A percentile compares a stretch with the other conserved stretches of the same genome.
Evolutionary conservation across 2,797 vertebrate genomes (phyloP).

Genomic region (Petrocephalus sullivani): DNA sequence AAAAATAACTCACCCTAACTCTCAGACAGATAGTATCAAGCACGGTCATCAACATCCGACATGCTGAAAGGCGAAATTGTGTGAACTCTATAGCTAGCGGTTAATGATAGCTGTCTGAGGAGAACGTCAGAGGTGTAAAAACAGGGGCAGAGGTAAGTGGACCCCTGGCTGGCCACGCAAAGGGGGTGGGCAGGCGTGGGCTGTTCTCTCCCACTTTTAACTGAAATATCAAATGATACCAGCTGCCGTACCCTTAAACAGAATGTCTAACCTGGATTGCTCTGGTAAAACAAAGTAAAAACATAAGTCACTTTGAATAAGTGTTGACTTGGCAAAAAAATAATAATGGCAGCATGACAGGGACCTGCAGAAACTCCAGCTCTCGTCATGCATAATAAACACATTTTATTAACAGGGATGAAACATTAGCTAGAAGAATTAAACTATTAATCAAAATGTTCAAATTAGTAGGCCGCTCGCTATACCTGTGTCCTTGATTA

Average conservation of each 20-base stretch:
- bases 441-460: constrained; percentile 3
- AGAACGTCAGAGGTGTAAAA: background rate
- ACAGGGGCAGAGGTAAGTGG: background rate
- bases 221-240: background rate
- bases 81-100: background rate
- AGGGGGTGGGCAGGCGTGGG: background rate
- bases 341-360: background rate
- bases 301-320: background rate
- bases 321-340: background rate
- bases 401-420: constrained; percentile 1
- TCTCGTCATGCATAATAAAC: constrained; percentile 9
- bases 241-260: background rate
- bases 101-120: background rate
- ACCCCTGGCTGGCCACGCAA: background rate
- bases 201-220: background rate
- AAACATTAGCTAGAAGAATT: constrained; percentile 2
- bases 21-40: background rate
- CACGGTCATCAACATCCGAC: background rate
- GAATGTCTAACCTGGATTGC: background rate
- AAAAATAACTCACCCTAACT: background rate
- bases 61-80: background rate
- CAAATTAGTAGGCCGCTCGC: background rate
- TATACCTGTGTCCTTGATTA: constrained; percentile 1
- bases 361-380: background rate
- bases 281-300: background rate